Base-by-base conservation (phyloP, 2,888 invertebrate genomes). In the Argynnis bischoffii region DNA sequence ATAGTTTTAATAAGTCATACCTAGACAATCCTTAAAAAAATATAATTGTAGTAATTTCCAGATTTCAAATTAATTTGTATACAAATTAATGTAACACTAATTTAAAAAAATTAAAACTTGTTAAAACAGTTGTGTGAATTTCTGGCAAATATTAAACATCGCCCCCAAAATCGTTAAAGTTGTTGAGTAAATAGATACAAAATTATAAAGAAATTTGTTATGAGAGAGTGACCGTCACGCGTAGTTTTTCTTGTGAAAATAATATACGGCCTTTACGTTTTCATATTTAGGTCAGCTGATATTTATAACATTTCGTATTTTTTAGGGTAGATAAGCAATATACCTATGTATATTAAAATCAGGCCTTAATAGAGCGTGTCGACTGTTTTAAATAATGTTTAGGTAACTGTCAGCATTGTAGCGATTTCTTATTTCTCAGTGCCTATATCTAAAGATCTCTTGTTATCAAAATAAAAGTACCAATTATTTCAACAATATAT, bases 1-100 rank as follows among this genome's bases (percentile, higher is more conserved):
- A 86, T 92, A 82, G 92, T 93, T 93, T 93, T 83, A 91, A 88
- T 92, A 83, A 80, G 78, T 82, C 78, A 77, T 78, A 78, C 75
- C 76, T 76, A 70, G 67, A 74, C 70, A 48, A 66, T 66, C 70
- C 63, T 70, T 67, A 46, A 41, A 11, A 41, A 41, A 41, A 41
- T 41, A 41, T 41, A 2, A 26, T 5, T 26, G 21, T 51, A 21
- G 48, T 65, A 63, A 48, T 31, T 14, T 26, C 3, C 26, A n/a
- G n/a, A 55, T 35, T 55, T 55, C n/a, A 55, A 31, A 31, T 15
- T n/a, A 31, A 26, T 47, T 26, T 13, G 15, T 47, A 11, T 41
- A 11, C 2, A 41, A 11, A 8, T 8, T 41, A 41, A 41, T 41
- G 11, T 11, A 41, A 41, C 11, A 11, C 35, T 41, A 8, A 8